Percentiles rank a stretch among this genome's conserved stretches.
Conservation (phyloP, 2,113 vertebrate genomes). For the Nibea albiflora region DNA sequence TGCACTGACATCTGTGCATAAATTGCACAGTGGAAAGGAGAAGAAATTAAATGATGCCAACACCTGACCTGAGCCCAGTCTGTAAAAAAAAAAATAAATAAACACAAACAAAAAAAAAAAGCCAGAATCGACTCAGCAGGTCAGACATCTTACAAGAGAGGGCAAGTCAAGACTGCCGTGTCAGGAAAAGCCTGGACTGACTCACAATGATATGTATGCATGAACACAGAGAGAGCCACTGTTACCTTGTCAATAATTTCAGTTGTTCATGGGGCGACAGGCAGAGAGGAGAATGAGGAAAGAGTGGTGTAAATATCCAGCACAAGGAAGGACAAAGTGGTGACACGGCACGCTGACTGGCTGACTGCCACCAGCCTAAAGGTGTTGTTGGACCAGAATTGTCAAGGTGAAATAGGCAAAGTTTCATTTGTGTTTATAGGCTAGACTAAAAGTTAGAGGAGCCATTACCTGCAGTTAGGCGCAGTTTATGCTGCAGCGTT, state of each 20-base stretch:
- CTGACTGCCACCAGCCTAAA: slow-evolving; percentile 25
- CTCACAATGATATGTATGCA: neutral
- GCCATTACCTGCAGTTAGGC: neutral
- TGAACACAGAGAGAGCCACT: neutral
- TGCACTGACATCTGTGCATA: no score
- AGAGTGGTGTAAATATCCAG: neutral
- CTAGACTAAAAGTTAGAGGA: neutral
- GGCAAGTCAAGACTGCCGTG: neutral
- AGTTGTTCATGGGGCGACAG: neutral
- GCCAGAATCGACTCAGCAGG: no score
- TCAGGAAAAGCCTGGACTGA: neutral
- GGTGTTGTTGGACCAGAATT: slow-evolving; percentile 1
- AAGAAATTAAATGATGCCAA: no score
- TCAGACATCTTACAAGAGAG: neutral
- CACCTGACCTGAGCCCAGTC: no score
- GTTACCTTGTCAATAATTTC: neutral
- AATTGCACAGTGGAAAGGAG: no score
- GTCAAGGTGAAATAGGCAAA: slow-evolving; percentile 11
- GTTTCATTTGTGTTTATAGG: slow-evolving; percentile 8
- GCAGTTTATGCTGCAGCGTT: neutral
- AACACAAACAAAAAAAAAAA: no score
- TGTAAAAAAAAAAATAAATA: no score
- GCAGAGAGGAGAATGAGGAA: neutral
- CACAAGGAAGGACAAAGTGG: slow-evolving; percentile 16
- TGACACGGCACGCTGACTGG: slow-evolving; percentile 15